A percentile compares a stretch with the other conserved stretches of the same genome.
These are phyloP conservation scores for Perizoma affinitatum DNA, from an alignment of 2,888 invertebrate species.

Conservation along the genomic window DNA sequence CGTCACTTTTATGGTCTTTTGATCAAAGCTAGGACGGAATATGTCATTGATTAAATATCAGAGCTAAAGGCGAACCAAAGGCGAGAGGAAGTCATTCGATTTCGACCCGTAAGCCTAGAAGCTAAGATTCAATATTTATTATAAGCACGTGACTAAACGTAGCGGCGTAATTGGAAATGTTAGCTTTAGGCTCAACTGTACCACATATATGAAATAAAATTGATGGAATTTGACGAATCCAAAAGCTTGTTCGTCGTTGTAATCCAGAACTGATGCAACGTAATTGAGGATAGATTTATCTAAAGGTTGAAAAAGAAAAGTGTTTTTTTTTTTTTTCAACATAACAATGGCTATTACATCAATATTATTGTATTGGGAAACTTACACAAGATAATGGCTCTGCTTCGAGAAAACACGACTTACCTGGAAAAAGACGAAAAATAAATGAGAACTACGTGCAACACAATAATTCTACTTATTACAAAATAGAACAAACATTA, in stretches of 20 bases:
- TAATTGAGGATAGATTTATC: conserved; percentile 49
- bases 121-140: conserved; percentile 26
- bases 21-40: conserved; percentile 34
- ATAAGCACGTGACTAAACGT: conserved; percentile 15
- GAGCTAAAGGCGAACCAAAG: conserved; percentile 22
- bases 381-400: conserved; percentile 49
- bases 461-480: neutral
- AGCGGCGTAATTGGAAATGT: conserved; percentile 44
- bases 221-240: conserved; percentile 43
- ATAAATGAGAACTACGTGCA: conserved; percentile 9
- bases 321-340: conserved; percentile 32
- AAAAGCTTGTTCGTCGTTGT: conserved; percentile 43
- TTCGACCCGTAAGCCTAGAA: conserved; percentile 19
- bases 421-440: conserved; percentile 57
- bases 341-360: conserved; percentile 52
- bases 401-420: conserved; percentile 47
- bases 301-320: conserved; percentile 29
- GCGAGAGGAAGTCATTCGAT: conserved; percentile 11
- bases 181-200: conserved; percentile 33
- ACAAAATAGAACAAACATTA: conserved; percentile 4
- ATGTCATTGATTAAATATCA: conserved; percentile 37
- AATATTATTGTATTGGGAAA: conserved; percentile 46
- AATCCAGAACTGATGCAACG: conserved; percentile 51
- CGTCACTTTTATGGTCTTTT: conserved; percentile 48
- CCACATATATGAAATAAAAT: conserved; percentile 40